A percentile compares a stretch with the other conserved stretches of the same genome.
phyloP scores from a whole-genome alignment of 1,140 invertebrate species.

The Drosophila suzukii region DNA sequence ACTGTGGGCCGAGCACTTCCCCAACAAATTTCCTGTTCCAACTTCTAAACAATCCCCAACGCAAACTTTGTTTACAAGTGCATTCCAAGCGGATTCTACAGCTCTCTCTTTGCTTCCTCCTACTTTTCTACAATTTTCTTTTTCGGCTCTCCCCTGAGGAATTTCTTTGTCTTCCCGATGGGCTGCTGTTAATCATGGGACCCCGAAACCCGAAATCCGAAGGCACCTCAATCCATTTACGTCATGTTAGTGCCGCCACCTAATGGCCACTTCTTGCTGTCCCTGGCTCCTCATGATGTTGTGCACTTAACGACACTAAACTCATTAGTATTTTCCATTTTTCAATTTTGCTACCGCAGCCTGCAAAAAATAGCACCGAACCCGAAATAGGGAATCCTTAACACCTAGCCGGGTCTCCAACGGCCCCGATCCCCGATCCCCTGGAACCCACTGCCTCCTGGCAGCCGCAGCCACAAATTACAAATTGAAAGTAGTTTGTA shows the following conservation, averaged over 20 bases:
- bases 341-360: conserved; percentile 53
- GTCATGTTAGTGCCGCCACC: conserved; percentile 32
- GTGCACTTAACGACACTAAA: conserved; percentile 41
- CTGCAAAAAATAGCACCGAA: conserved; percentile 23
- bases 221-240: conserved; percentile 49
- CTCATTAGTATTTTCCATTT: conserved; percentile 68
- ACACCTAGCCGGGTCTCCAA: conserved; percentile 47
- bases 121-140: conserved; percentile 14
- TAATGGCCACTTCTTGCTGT: background rate
- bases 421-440: background rate
- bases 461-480: conserved; percentile 71
- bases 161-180: conserved; percentile 21
- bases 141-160: conserved; percentile 1
- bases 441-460: conserved; percentile 2
- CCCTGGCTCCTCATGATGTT: conserved; percentile 1
- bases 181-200: conserved; percentile 24
- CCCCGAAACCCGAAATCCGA: conserved; percentile 29
- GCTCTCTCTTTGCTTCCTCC: background rate
- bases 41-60: conserved; percentile 30
- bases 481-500: conserved; percentile 83
- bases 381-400: conserved; percentile 53
- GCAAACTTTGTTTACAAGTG: conserved; percentile 34
- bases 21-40: conserved; percentile 33
- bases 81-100: conserved; percentile 14
- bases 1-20: conserved; percentile 5